Evolutionary conservation across 1,140 invertebrate genomes (phyloP), one percentile per base, ranked within the genome.

Genomic region (Aphidius ervi): DNA sequence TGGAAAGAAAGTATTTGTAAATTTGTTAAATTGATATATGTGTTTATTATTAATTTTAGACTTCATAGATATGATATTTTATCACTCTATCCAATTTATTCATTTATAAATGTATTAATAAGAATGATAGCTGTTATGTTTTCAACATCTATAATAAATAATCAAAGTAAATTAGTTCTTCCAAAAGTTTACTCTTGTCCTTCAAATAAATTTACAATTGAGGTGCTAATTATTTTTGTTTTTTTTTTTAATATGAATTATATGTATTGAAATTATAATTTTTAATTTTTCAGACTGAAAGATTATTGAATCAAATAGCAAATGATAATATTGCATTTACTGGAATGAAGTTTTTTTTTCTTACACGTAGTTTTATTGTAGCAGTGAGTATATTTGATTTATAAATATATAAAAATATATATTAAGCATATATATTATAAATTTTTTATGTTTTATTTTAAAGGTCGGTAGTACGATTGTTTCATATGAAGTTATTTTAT

Each of bases 351-450:
- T 87, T 87, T 65, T 88, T 87, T 70, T 79, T 80, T 1, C 79
- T 87, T 0, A 87, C 84, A 7, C 78, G 85, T 55, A 83, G 82
- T 49, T 81, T 87, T 40, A 79, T 89, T 63, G 76, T 89, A 47
- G 82, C 84, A 70, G 87, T 88, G 79, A 74, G 75, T 76, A 23
- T 49, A 31, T 31, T 42, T 49, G 50, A 7, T 40, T 48, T 6
- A 31, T n/a, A 52, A 16, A 10, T 52, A 20, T 20, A 40, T 6
- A 2, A 31, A n/a, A 37, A 45, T 31, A 31, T 31, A 59, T 52
- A 10, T 20, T 16, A 52, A n/a, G n/a, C n/a, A 45, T 31, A 31
- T 31, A 59, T 52, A 10, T 20, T 16, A 52, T 45, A 46, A 48
- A 8, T n/a, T 46, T 31, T 41, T 59, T 58, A 64, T 61, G 16